Evolutionary conservation across 2,113 vertebrate species (phyloP).

Genomic region (rat (Rattus norvegicus)): DNA sequence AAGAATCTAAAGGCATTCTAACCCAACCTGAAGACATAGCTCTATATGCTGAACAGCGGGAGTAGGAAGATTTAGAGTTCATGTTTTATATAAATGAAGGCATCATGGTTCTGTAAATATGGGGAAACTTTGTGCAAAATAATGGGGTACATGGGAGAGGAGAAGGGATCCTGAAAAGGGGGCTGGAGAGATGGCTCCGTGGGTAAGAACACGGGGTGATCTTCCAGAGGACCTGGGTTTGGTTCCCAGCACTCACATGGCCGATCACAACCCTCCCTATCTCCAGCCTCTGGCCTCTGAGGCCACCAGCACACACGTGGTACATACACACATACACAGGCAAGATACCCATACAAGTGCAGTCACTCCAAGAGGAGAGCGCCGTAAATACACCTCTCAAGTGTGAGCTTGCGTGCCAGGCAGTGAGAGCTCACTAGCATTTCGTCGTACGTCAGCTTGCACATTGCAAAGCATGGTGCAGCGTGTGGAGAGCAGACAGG

Average conservation of each 20-base stretch:
- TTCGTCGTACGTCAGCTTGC: no score
- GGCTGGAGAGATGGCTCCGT: not conserved
- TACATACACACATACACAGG: not conserved
- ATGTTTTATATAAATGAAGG: not conserved
- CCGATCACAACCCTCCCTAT: not conserved
- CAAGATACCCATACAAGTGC: not conserved
- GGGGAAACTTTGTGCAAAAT: not conserved
- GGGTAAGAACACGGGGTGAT: not conserved
- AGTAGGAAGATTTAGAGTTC: not conserved
- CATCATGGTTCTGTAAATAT: not conserved
- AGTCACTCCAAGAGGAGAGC: not conserved
- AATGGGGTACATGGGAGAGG: not conserved
- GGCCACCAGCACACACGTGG: not conserved
- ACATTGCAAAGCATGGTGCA: not conserved
- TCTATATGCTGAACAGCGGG: no score
- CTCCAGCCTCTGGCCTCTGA: not conserved
- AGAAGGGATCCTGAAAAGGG: not conserved
- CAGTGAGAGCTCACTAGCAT: not conserved
- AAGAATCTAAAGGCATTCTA: not conserved
- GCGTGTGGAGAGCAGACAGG: no score
- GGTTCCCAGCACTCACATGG: not conserved
- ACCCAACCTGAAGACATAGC: not conserved
- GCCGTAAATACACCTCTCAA: not conserved
- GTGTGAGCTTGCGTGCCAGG: not conserved
- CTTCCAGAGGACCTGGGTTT: not conserved